Evolutionary conservation across 1,140 invertebrate species (phyloP), one percentile per base, ranked within the genome.

Genomic region (Drosophila micromelanica): DNA sequence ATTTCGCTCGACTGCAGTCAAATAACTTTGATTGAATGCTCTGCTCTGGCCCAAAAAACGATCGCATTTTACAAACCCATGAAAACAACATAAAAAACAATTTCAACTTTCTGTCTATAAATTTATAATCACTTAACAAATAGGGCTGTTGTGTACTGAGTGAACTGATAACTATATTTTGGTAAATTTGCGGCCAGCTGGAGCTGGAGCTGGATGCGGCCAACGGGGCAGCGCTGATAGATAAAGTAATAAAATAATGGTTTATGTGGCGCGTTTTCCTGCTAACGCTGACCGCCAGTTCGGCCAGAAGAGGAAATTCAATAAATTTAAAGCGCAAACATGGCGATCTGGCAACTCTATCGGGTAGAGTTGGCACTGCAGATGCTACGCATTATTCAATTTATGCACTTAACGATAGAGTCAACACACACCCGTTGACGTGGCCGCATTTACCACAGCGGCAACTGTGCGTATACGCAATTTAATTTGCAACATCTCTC

Each of bases 391-490:
- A 67, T 79, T 84, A 82, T 84, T 87, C 56, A 86, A 86, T 86
- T 86, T 86, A 86, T 87, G 82, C 82, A 81, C 82, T 87, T 73
- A 87, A 75, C 71, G 82, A 81, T 81, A 86, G 71, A 76, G 82
- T 70, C 71, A 68, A 51, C 71, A 73, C 51, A 54, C 52, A 42
- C 32, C 61, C 71, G 46, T 17, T 48, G 42, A 35, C 17, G 63
- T 51, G 27, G 62, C 40, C 48, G 17, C 56, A 76, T 42, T 57
- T 32, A 69, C 78, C 63, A 59, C 78, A 75, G 49, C 40, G 82
- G 56, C 75, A 72, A 78, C 84, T 42, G 56, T 76, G 75, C 82
- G 82, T 87, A 82, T 87, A 87, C 82, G 75, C 82, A 86, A 86
- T 86, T 86, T 76, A 73, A 82, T 82, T 87, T 68, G 57, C 72